phyloP scores from a whole-genome alignment of 2,888 invertebrate genomes.

The Amiota communis region DNA sequence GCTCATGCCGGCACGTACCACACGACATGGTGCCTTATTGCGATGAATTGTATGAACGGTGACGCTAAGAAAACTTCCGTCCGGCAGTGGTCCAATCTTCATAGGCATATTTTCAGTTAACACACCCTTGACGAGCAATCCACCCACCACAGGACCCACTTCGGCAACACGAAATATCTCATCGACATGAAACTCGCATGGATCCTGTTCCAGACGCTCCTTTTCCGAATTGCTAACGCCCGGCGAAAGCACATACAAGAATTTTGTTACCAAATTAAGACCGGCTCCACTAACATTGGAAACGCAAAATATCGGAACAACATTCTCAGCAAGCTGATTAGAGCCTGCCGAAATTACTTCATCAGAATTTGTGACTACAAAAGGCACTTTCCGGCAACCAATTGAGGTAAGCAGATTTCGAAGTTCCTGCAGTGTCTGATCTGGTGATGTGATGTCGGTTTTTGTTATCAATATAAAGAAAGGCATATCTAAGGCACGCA shows the following conservation, averaged over 20 bases:
- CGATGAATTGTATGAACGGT: constrained; percentile 89
- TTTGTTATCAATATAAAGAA: constrained; percentile 96
- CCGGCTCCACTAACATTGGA: constrained; percentile 93
- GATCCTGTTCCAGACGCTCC: constrained; percentile 82
- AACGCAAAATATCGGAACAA: constrained; percentile 88
- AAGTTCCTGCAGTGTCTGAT: constrained; percentile 75
- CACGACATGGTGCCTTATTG: constrained; percentile 91
- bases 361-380: constrained; percentile 79
- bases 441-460: constrained; percentile 85
- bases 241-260: constrained; percentile 87
- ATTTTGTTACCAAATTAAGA: constrained; percentile 86
- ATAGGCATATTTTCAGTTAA: constrained; percentile 88
- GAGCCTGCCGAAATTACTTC: constrained; percentile 83
- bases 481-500: constrained; percentile 86
- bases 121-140: constrained; percentile 87
- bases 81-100: constrained; percentile 83
- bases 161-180: constrained; percentile 92
- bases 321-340: constrained; percentile 78
- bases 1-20: constrained; percentile 91
- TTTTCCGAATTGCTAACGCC: constrained; percentile 78
- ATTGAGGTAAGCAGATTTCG: constrained; percentile 79
- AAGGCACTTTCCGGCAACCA: constrained; percentile 79
- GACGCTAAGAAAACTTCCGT: constrained; percentile 85
- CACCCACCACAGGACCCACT: constrained; percentile 88
- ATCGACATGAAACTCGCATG: constrained; percentile 92